phyloP scores from a whole-genome alignment of 2,797 vertebrate species.

The Spatula clypeata region DNA sequence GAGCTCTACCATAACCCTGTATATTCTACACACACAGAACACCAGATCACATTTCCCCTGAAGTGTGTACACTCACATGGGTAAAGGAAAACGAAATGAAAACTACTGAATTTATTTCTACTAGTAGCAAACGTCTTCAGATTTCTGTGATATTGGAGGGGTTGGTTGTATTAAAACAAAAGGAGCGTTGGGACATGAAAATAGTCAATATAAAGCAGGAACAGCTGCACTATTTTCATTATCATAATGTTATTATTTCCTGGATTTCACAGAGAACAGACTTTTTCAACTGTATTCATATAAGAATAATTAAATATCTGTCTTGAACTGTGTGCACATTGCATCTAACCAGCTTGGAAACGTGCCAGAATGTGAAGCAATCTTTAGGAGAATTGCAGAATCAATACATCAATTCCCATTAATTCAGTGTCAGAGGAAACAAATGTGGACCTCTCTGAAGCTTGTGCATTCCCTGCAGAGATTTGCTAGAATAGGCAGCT shows the following conservation, averaged over 20 bases:
- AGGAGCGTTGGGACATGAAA: neutral
- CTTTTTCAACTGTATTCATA: neutral
- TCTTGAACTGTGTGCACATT: neutral
- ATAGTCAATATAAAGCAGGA: neutral
- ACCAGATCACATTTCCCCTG: neutral
- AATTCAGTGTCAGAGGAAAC: slow-evolving; percentile 43
- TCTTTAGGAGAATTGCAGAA: slow-evolving; percentile 34
- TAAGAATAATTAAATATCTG: slow-evolving; percentile 30
- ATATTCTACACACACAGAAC: neutral
- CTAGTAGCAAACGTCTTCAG: neutral
- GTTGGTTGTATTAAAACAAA: neutral
- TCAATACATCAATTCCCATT: slow-evolving; percentile 38
- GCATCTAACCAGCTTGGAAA: slow-evolving; percentile 26
- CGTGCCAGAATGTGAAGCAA: slow-evolving; percentile 1
- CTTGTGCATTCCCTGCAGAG: neutral
- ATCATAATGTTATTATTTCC: neutral
- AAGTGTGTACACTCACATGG: neutral
- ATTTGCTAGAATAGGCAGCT: neutral
- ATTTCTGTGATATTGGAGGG: neutral
- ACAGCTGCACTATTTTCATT: neutral
- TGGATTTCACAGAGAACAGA: neutral
- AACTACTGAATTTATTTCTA: neutral
- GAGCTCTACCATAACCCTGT: neutral
- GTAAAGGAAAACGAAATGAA: neutral
- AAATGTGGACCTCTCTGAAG: slow-evolving; percentile 39